Evolutionary conservation across 2,888 invertebrate species (phyloP), one percentile per base, ranked within the genome.

Genomic region (Habroteleia sp.): DNA sequence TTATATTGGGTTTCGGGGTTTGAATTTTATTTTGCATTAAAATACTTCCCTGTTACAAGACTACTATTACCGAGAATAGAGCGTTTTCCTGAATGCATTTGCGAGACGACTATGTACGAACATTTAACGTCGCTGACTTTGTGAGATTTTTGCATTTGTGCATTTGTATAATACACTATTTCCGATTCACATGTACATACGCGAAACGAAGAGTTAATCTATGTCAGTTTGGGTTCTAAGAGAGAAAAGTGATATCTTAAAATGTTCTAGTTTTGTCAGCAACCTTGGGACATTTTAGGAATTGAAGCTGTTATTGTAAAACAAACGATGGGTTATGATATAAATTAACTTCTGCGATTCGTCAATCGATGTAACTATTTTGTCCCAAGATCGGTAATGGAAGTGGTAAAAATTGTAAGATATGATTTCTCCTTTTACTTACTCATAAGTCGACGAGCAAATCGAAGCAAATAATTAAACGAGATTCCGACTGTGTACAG

Each of bases 111-210:
- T 33, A 11, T 41, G 5, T 39, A 39, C 20, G 7, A 13, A 13
- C 23, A 25, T 35, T 52, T 6, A 52, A 13, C 7, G 14, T 25
- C 11, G 8, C 23, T 25, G 37, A 25, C 17, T 29, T 25, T 8
- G 8, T 8, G 23, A 35, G 23, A 58, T 8, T 33, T 33, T 44
- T 58, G 60, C 31, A 69, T 60, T 42, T 69, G 60, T 58, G 60
- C 31, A 69, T 60, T 42, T 69, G 60, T 44, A 69, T 35, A 27
- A 58, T 58, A 48, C 33, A 58, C 41, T 16, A 6, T 20, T 52
- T 44, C 17, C 31, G 50, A 60, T 14, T 37, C 25, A 23, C 27
- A 23, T 52, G 60, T 69, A 69, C 23, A 62, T 54, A 71, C 11
- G 27, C 14, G 13, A 52, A 42, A 8, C 17, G 25, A 48, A 60